These are phyloP conservation scores for Lamproptera curius DNA, from an alignment of 2,888 invertebrate genomes.

Conservation along the genomic window DNA sequence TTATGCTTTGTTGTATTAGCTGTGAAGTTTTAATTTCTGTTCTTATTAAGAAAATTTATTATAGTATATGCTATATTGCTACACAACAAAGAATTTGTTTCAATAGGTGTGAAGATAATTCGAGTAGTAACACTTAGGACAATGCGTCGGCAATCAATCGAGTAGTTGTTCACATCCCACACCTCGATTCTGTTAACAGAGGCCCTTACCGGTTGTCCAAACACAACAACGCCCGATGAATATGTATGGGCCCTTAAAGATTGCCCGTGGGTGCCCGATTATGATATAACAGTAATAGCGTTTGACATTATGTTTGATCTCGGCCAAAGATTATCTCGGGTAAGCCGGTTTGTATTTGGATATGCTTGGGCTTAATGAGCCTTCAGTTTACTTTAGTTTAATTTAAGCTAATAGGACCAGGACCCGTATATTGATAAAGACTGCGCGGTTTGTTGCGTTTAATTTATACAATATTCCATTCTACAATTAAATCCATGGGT, in stretches of 20 bases:
- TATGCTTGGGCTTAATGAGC: no score
- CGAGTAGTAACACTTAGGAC: no score
- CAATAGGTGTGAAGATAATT: neutral
- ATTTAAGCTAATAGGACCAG: no score
- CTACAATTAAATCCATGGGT: no score
- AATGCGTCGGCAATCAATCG: conserved; percentile 4
- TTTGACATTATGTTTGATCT: no score
- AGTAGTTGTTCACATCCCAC: conserved; percentile 22
- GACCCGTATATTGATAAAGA: no score
- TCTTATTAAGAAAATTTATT: neutral
- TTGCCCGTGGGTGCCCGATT: conserved; percentile 54
- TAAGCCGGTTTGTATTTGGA: no score
- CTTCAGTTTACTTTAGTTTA: no score
- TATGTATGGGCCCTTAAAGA: conserved; percentile 50
- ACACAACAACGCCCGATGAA: conserved; percentile 45
- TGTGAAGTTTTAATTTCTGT: neutral
- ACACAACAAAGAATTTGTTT: neutral
- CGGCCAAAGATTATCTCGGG: no score
- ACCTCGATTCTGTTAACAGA: conserved; percentile 32
- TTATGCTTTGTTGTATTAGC: neutral
- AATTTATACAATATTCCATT: no score
- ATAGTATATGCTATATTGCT: neutral
- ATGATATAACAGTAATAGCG: conserved; percentile 45
- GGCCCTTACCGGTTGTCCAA: conserved; percentile 50
- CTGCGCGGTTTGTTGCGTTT: no score